phyloP scores from a whole-genome alignment of 1,140 invertebrate genomes.

The Reticulitermes speratus region DNA sequence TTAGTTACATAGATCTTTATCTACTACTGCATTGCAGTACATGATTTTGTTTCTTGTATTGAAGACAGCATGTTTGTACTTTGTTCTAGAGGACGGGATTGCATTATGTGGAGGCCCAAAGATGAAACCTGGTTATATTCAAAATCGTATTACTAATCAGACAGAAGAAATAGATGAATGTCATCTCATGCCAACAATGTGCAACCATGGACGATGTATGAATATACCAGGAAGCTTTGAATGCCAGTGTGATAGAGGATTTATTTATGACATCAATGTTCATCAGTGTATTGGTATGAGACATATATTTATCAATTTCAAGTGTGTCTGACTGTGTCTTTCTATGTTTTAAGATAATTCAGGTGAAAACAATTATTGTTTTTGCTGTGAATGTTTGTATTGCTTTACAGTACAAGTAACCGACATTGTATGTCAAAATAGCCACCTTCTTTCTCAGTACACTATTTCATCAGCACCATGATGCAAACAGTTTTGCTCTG shows the following conservation, averaged over 20 bases:
- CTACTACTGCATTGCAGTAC: no score
- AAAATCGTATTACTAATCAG: constrained; percentile 73
- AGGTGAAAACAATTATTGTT: not conserved
- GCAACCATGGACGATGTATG: constrained; percentile 78
- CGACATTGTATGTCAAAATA: no score
- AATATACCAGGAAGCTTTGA: constrained; percentile 77
- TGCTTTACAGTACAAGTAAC: no score
- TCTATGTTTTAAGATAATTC: no score
- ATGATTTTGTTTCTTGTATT: no score
- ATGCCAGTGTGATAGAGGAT: constrained; percentile 68
- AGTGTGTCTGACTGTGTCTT: not conserved
- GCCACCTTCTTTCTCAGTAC: no score
- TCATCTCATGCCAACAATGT: constrained; percentile 76
- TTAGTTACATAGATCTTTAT: no score
- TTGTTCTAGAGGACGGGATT: constrained; percentile 55
- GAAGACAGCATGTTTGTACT: not conserved
- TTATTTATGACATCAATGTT: constrained; percentile 70
- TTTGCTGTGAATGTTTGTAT: not conserved
- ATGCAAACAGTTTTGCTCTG: no score
- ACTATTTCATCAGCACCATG: no score
- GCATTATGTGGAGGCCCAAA: constrained; percentile 56
- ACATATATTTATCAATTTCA: not conserved
- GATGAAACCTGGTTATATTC: constrained; percentile 11
- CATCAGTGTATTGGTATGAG: constrained; percentile 67
- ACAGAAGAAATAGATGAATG: constrained; percentile 80